Base-by-base conservation (phyloP, 2,113 vertebrate species). In the Gnathonemus longibarbis region DNA sequence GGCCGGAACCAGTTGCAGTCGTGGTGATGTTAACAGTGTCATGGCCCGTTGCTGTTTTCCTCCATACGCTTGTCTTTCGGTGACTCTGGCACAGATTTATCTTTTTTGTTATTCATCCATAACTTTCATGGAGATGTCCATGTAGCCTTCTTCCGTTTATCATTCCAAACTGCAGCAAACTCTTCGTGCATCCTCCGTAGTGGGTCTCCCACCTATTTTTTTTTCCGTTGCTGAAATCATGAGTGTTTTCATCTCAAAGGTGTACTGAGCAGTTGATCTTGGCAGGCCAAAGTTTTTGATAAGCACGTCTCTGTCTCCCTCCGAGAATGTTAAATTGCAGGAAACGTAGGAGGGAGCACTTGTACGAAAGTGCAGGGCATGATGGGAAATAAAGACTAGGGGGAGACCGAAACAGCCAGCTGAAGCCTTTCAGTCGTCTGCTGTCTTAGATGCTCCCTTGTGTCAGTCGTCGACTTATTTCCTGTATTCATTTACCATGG, bases 401-500 rank as follows among this genome's bases (percentile, higher is more conserved):
- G 15, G 1, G 5, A 42, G 74, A 80, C 35, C 17, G 35, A 80
- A 42, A 80, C 2, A 42, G 0, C 35, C 70, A 19, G 13, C 31
- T 7, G 70, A 77, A 52, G 17, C 15, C 31, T 31, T n/a, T 13
- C 50, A 17, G 49, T 15, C 1, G 27, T 17, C 17, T 21, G 56
- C 50, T 87, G 24, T 15, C 27, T 53, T 87, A 35, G 50, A 8
- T 53, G 50, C 27, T 87, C 85, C 85, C 49, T 17, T 49, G 48
- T 53, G 27, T 87, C 13, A 31, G 10, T 53, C 35, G 49, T 87
- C 50, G 17, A 39, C 85, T 53, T 50, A 52, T 87, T 87, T 87
- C 85, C 85, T 52, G 15, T n/a, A 84, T 84, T 84, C 39, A 21
- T 84, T 84, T 87, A 87, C 10, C n/a, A 21, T 87, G 48, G 84